Percentiles rank a stretch among this genome's conserved stretches.
These are phyloP conservation scores for Labeo calbasu DNA, from an alignment of 2,797 vertebrate species.

Conservation along the genomic window DNA sequence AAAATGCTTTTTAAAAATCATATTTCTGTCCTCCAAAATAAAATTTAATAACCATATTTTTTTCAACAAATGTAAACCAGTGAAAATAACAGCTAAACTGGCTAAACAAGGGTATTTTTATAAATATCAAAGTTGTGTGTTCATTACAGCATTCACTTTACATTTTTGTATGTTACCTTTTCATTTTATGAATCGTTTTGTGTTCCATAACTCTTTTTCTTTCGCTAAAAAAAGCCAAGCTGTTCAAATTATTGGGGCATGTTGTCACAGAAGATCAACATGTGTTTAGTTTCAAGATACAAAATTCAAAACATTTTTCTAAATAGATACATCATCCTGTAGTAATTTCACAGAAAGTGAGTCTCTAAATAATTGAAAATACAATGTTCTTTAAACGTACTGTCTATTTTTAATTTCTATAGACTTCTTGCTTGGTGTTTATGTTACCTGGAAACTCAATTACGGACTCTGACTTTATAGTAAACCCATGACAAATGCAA, in stretches of 20 bases:
- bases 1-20: too few species aligned
- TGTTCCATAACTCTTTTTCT: too few species aligned
- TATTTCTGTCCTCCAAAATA: too few species aligned
- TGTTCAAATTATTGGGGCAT: neutral
- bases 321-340: neutral
- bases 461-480: neutral
- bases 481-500: conserved; percentile 30
- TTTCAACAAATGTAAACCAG: too few species aligned
- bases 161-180: neutral
- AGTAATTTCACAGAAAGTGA: neutral
- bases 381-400: neutral
- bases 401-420: neutral
- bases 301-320: neutral
- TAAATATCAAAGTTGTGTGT: neutral
- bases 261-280: neutral
- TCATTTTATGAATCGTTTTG: neutral
- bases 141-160: neutral
- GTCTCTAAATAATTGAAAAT: neutral
- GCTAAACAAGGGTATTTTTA: neutral
- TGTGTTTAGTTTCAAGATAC: neutral
- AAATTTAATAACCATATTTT: too few species aligned
- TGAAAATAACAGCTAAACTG: neutral
- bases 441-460: conserved; percentile 33
- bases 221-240: neutral
- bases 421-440: conserved; percentile 1